These are phyloP conservation scores for Actias luna DNA, from an alignment of 2,888 invertebrate genomes.

Conservation along the genomic window DNA sequence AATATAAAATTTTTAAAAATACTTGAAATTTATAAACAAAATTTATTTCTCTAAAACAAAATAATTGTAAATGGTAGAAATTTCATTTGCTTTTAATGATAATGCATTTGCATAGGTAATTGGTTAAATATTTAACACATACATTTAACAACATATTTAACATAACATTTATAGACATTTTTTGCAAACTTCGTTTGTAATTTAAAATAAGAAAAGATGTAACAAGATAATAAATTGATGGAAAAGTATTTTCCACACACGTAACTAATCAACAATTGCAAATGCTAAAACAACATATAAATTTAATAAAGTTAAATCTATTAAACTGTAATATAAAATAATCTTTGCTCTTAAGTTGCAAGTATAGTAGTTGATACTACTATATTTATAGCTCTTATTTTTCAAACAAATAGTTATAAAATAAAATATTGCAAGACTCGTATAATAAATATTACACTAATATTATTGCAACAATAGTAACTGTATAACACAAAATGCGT, in stretches of 20 bases:
- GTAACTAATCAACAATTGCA: too few species aligned
- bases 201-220: background rate
- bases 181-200: background rate
- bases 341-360: background rate
- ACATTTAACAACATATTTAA: background rate
- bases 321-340: background rate
- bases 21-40: too few species aligned
- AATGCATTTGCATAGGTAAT: too few species aligned
- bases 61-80: too few species aligned
- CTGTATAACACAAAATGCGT: slow-evolving; percentile 49
- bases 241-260: background rate
- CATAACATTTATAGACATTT: too few species aligned
- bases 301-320: too few species aligned
- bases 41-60: too few species aligned
- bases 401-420: slow-evolving; percentile 3
- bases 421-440: background rate
- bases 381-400: too few species aligned
- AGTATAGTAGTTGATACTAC: too few species aligned
- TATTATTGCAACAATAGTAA: background rate
- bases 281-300: too few species aligned
- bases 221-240: background rate
- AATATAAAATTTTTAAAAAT: too few species aligned
- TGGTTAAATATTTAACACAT: background rate
- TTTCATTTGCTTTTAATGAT: too few species aligned
- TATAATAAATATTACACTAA: background rate